Percentiles rank a stretch among this genome's conserved stretches.
phyloP scores from a whole-genome alignment of 2,888 invertebrate species.

The Drosophila neutralis region DNA sequence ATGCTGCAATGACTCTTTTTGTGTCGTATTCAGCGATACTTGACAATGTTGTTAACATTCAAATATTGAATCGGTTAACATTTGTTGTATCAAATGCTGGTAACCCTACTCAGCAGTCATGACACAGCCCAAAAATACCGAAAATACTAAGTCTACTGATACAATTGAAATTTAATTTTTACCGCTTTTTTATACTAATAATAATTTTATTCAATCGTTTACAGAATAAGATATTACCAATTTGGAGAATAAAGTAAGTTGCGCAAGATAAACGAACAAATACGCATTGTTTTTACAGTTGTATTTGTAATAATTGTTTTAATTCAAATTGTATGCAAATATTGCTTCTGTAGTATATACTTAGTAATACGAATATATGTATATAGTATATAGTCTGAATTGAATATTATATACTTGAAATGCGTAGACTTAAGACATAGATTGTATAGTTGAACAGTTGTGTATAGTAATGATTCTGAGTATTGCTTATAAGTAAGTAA shows the following conservation, averaged over 20 bases:
- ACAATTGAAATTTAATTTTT: slow-evolving; percentile 2
- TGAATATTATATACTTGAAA: slow-evolving; percentile 44
- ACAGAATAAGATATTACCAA: slow-evolving; percentile 8
- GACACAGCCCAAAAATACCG: not conserved
- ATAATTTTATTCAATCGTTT: slow-evolving; percentile 8
- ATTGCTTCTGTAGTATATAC: slow-evolving; percentile 55
- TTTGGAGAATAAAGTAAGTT: slow-evolving; percentile 10
- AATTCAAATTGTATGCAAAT: slow-evolving; percentile 57
- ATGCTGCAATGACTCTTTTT: not conserved
- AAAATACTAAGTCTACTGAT: slow-evolving; percentile 1
- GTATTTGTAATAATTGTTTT: slow-evolving; percentile 46
- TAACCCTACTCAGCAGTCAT: not conserved
- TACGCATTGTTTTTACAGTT: slow-evolving; percentile 14
- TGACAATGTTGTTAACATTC: not conserved
- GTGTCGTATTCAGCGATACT: not conserved
- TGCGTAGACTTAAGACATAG: slow-evolving; percentile 48
- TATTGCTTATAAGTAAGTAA: slow-evolving; percentile 54
- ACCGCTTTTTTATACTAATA: not conserved
- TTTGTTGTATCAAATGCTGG: not conserved
- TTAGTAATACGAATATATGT: slow-evolving; percentile 41
- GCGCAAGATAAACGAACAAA: slow-evolving; percentile 5
- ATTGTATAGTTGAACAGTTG: slow-evolving; percentile 43
- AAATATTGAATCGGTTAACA: not conserved
- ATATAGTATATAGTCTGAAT: slow-evolving; percentile 22
- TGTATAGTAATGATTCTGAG: slow-evolving; percentile 53